A percentile compares a stretch with the other conserved stretches of the same genome.
Evolutionary conservation across 2,113 vertebrate genomes (phyloP).

Genomic region (Dasypus novemcinctus): DNA sequence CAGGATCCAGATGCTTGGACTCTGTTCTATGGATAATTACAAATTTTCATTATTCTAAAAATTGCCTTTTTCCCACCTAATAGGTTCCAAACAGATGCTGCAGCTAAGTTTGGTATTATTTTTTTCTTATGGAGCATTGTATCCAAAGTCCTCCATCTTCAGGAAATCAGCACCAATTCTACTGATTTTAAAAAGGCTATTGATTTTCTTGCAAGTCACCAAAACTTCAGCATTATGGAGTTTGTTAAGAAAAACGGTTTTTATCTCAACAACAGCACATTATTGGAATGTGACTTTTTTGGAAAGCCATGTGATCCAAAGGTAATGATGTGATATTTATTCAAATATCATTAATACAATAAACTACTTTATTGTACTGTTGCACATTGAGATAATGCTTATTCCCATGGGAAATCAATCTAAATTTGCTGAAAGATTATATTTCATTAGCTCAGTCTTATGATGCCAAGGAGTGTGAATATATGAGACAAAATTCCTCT

Average conservation of each 20-base stretch:
- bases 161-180: conserved; percentile 25
- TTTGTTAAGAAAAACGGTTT: conserved; percentile 84
- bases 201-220: conserved; percentile 80
- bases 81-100: conserved; percentile 84
- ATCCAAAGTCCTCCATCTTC: conserved; percentile 72
- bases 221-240: conserved; percentile 86
- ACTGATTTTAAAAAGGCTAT: conserved; percentile 61
- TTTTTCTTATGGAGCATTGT: conserved; percentile 83
- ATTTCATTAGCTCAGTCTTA: not conserved
- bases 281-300: conserved; percentile 85
- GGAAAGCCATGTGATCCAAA: conserved; percentile 83
- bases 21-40: not conserved
- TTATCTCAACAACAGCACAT: conserved; percentile 83
- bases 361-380: not conserved
- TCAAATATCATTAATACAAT: not conserved
- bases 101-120: conserved; percentile 79
- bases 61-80: conserved; percentile 60
- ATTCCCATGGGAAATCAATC: not conserved
- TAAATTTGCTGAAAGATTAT: not conserved
- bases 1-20: not conserved
- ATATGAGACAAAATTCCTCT: not conserved
- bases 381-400: not conserved
- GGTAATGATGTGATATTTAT: conserved; percentile 75
- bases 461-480: not conserved
- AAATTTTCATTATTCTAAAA: not conserved